Percentiles rank a stretch among this genome's conserved stretches.
Evolutionary conservation across 2,797 vertebrate species (phyloP).

Genomic region (Aselliscus stoliczkanus): DNA sequence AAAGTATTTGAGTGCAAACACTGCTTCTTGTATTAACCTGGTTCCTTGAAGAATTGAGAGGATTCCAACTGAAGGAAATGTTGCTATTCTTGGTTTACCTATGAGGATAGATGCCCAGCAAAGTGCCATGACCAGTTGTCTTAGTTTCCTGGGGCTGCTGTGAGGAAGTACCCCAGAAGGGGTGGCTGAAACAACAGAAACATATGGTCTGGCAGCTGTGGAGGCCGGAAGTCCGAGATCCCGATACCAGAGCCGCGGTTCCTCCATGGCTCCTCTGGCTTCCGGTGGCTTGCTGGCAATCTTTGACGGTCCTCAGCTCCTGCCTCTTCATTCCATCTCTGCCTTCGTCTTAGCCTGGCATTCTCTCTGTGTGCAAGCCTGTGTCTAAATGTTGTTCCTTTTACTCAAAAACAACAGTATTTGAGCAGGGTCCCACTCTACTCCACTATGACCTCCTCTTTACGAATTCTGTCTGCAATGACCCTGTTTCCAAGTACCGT

Average conservation of each 20-base stretch:
- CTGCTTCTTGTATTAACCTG: not conserved
- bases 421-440: too few species aligned
- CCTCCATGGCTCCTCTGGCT: accelerated
- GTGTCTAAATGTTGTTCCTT: not conserved
- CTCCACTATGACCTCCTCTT: too few species aligned
- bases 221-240: not conserved
- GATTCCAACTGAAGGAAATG: not conserved
- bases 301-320: accelerated
- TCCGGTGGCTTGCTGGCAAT: accelerated
- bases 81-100: not conserved
- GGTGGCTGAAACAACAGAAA: too few species aligned
- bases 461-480: too few species aligned
- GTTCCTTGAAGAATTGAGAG: not conserved
- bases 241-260: accelerated
- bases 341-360: accelerated
- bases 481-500: not conserved
- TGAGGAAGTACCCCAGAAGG: accelerated
- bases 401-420: accelerated
- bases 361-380: not conserved
- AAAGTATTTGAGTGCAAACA: not conserved
- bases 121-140: accelerated
- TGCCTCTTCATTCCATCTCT: accelerated
- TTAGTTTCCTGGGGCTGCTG: not conserved
- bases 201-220: accelerated
- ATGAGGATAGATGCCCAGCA: too few species aligned